phyloP scores from a whole-genome alignment of 1,140 invertebrate genomes.

The Hyles vespertilio region DNA sequence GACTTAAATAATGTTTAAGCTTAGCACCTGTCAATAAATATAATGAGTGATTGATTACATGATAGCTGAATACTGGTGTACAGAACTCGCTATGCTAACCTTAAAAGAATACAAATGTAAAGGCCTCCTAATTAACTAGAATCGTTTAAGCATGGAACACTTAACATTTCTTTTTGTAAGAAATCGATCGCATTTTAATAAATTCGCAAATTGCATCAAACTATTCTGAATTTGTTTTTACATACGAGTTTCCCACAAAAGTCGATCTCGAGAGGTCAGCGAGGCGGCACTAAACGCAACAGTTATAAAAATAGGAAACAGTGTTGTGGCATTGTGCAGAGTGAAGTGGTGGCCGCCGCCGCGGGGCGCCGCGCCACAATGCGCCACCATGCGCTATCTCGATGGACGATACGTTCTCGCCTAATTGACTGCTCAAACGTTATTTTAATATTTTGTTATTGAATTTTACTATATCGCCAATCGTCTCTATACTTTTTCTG shows the following conservation, averaged over 20 bases:
- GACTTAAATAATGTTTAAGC: too few relatives aligned
- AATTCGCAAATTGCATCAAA: too few relatives aligned
- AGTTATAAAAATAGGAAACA: constrained; percentile 66
- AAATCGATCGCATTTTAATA: too few relatives aligned
- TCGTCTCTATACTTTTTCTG: not conserved
- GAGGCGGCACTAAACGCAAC: constrained; percentile 54
- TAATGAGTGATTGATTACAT: too few relatives aligned
- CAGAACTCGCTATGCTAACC: too few relatives aligned
- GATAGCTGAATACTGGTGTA: too few relatives aligned
- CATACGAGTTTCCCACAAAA: constrained; percentile 56
- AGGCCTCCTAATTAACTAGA: too few relatives aligned
- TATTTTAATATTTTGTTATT: constrained; percentile 72
- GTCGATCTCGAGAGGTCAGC: constrained; percentile 45
- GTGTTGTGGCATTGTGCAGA: constrained; percentile 42
- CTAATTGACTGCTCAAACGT: constrained; percentile 73
- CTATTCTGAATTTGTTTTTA: not conserved
- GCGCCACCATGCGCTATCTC: constrained; percentile 70
- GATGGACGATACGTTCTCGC: constrained; percentile 69
- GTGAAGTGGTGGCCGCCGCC: constrained; percentile 39
- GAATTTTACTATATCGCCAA: constrained; percentile 27
- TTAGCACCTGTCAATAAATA: too few relatives aligned
- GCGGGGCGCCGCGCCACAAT: constrained; percentile 52
- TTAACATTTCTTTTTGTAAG: too few relatives aligned
- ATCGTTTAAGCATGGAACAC: too few relatives aligned
- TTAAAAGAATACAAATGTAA: too few relatives aligned